Base-by-base conservation (phyloP, 2,888 invertebrate species). In the Rutpela maculata region DNA sequence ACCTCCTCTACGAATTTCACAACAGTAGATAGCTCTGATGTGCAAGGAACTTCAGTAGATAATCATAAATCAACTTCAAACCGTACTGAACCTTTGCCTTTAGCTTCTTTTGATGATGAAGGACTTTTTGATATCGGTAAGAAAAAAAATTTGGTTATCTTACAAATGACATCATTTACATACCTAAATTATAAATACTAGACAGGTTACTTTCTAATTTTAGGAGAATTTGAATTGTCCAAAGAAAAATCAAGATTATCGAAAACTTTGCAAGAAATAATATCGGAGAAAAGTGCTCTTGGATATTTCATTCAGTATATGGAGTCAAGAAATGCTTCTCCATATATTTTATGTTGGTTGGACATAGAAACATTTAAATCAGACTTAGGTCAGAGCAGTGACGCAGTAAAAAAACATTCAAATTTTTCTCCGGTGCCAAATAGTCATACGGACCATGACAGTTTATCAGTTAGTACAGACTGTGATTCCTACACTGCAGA, bases 271-370 rank as follows among this genome's bases (percentile, higher is more conserved):
- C 90, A 92, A 77, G 95, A 97, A 85, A 93, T 96, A 81, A 91
- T 98, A 17, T 90, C 92, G 31, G 96, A 97, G 89, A 95, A 95
- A 87, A 93, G 93, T 87, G 95, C 95, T 74, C 91, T 97, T 31
- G 94, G 94, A 65, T 96, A 96, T 89, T 96, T 98, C 88, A 92
- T 96, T 74, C 96, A 97, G 86, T 98, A 93, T 89, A 93, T 98
- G 93, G 96, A 97, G 86, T 91, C 93, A n/a, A 92, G 93, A 81
- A 93, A 93, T 75, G 93, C 93, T 73, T 89, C 94, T 74, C 89
- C 92, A 19, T 90, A 94, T 43, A 92, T 96, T 0, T 94, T 94
- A 88, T 95, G 95, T 88, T 96, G 94, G 93, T 88, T 95, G 81
- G 96, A 96, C 85, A 92, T 95, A 62, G 94, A 95, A 86, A 92